Base-by-base conservation (phyloP, 2,797 vertebrate genomes). In the Stomatorhinus walkeri region DNA sequence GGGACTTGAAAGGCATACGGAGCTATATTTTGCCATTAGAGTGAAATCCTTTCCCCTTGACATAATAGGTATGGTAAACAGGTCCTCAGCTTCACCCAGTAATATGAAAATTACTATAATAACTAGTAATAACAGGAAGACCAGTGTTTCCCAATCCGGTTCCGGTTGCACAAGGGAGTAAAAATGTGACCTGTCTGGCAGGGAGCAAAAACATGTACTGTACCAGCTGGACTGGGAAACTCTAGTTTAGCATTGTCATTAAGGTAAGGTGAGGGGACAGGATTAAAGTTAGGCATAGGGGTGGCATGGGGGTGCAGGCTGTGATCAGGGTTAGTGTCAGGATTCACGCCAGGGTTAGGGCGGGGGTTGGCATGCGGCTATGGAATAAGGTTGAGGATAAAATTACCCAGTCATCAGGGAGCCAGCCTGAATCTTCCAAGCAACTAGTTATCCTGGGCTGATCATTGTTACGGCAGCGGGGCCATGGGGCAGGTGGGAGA, bases 21-120 rank as follows among this genome's bases (percentile, higher is more conserved):
- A 94, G 91, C 92, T 93, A 92, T 91, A 93, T 93, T 85, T 92
- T 93, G 89, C 90, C 88, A 90, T 93, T 93, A 95, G 93, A 95
- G 94, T 95, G 93, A 95, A 95, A 94, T 91, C 90, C 88, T 84
- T 88, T 91, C 93, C 90, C 92, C 91, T 90, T 91, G 93, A 94
- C 91, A 93, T 91, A 93, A 92, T 88, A 93, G 92, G 94, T 94
- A 92, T 91, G 91, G 91, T 94, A 91, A 94, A 93, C 92, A 94
- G 93, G 92, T 95, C 95, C 94, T 94, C 92, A 93, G 89, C 89
- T 93, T 92, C 92, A 89, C 89, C 92, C 76, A 86, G 85, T 49
- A 89, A 90, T 87, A 8, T 59, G 76, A 32, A 10, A 24, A 72
- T 64, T 87, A 90, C 91, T 90, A 32, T 32, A 32, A 32, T 32